Evolutionary conservation across 2,797 vertebrate species (phyloP), one percentile per base, ranked within the genome.

Genomic region (Danio jaintianensis): DNA sequence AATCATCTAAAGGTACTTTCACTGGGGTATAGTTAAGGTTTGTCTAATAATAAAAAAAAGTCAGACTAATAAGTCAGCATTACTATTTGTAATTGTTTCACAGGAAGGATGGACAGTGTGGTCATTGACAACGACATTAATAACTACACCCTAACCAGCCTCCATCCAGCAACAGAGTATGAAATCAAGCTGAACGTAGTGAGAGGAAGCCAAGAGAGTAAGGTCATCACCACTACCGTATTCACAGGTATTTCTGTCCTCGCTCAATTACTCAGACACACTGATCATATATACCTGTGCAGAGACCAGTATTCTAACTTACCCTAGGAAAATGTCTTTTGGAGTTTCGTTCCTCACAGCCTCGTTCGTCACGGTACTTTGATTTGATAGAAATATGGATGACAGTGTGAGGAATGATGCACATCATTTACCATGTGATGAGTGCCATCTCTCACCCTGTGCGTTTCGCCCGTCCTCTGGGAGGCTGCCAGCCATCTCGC

Each of bases 111-210:
- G 84, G 96, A 99, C 91, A 98, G 95, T 55, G 89, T 94, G 4
- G 89, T 96, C 87, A 95, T 99, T 22, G 91, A 96, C 89, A 97
- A 92, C 0, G 95, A 95, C 6, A 93, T 94, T 86, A 96, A 94
- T 0, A 95, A 97, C 88, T 95, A 95, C 82, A 89, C 90, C 43
- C 89, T 99, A 89, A 93, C 85, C 74, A 95, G 90, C 81, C 92
- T 99, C 76, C 91, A 96, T 84, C 97, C 98, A 0, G 96, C 96
- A 43, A 99, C 95, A 0, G 95, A 98, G 87, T 98, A 99, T 0
- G 93, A 96, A 87, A 96, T 99, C 13, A 94, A 85, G 79, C 76
- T 99, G 85, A 98, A 93, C 68, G 95, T 95, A 0, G 92, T 98
- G 78, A 91, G 91, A 55, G 96, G 96, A 81, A 93, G 93, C 79